A percentile compares a stretch with the other conserved stretches of the same genome.
Conservation (phyloP, 2,797 vertebrate species). For the Notoglanidium macrostoma region DNA sequence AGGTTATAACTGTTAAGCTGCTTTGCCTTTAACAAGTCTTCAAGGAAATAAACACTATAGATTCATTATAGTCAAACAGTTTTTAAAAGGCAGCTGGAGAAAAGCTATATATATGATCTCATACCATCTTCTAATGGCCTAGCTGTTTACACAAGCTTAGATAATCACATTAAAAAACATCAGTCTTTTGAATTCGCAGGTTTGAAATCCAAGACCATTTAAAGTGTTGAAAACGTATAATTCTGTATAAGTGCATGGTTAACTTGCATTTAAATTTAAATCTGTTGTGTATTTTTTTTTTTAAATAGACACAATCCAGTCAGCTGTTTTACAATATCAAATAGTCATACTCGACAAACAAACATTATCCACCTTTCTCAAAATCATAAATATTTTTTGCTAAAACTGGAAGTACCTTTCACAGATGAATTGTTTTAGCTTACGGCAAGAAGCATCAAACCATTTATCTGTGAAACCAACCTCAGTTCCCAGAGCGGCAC, state of each 20-base stretch:
- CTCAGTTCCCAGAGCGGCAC: conserved; percentile 27
- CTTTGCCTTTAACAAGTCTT: background rate
- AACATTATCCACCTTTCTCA: background rate
- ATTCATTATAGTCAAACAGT: background rate
- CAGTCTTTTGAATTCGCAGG: background rate
- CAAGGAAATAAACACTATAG: background rate
- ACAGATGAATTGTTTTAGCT: conserved; percentile 16
- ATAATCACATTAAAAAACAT: background rate
- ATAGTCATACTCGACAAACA: background rate
- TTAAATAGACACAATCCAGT: too few species aligned
- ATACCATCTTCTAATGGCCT: background rate
- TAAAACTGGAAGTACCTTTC: background rate
- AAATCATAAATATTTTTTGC: background rate
- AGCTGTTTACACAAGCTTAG: background rate
- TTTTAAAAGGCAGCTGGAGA: background rate
- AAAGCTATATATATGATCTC: background rate
- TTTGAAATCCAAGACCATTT: too few species aligned
- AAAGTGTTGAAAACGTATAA: too few species aligned
- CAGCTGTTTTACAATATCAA: background rate
- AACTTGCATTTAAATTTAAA: too few species aligned
- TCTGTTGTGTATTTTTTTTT: too few species aligned
- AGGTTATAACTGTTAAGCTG: background rate
- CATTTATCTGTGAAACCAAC: background rate
- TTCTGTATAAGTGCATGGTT: too few species aligned
- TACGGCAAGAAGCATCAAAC: conserved; percentile 37